These are phyloP conservation scores for Mormyrops boulengeri DNA, from an alignment of 2,797 vertebrate genomes.

Conservation along the genomic window DNA sequence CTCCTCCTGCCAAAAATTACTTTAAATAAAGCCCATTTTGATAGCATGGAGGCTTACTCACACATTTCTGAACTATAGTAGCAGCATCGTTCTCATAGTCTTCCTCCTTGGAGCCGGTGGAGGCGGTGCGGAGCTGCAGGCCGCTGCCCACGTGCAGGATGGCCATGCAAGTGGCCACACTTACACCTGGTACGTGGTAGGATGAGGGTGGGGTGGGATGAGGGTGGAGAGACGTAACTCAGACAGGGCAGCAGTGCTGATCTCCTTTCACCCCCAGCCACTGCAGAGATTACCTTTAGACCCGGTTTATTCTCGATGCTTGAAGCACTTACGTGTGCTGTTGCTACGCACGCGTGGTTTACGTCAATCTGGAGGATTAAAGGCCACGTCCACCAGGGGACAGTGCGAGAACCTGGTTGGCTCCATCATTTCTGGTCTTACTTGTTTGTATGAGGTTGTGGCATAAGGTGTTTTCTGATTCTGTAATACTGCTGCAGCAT, in stretches of 20 bases:
- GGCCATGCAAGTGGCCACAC: constrained; percentile 96
- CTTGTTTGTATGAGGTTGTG: background rate
- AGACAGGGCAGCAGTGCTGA: background rate
- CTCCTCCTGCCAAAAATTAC: background rate
- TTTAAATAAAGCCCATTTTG: background rate
- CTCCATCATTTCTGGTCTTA: background rate
- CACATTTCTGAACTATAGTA: constrained; percentile 98
- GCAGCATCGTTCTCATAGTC: constrained; percentile 97
- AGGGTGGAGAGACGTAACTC: background rate
- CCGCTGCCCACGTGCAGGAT: constrained; percentile 92
- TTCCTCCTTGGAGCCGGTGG: constrained; percentile 92
- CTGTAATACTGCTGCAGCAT: background rate
- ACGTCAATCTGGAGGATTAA: background rate
- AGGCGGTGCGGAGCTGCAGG: constrained; percentile 85
- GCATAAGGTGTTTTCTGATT: background rate
- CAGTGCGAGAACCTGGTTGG: background rate
- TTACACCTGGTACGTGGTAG: constrained; percentile 70
- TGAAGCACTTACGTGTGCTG: background rate
- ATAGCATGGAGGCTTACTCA: constrained; percentile 54
- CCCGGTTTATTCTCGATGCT: background rate
- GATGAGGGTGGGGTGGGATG: background rate
- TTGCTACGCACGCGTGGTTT: background rate
- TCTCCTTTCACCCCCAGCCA: background rate
- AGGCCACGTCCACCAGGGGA: background rate
- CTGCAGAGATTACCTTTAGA: background rate